Evolutionary conservation across 2,797 vertebrate genomes (phyloP).

Genomic region (Anolis apletophallus): DNA sequence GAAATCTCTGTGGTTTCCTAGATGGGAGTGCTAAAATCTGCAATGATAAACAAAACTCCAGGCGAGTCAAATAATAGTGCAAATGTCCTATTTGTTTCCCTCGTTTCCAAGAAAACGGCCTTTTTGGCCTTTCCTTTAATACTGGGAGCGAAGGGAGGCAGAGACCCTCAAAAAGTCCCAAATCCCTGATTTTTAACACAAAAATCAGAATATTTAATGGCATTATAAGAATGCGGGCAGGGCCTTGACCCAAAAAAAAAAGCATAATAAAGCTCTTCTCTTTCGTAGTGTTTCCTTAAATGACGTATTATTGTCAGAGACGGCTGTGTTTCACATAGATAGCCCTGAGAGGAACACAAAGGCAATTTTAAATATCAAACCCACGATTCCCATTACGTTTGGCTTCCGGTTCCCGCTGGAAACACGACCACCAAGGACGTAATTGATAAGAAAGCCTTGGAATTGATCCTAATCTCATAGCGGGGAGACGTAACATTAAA

Average conservation of each 20-base stretch:
- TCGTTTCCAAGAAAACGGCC: not conserved
- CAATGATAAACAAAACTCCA: slow-evolving; percentile 20
- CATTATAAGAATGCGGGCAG: too few species aligned
- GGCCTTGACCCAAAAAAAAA: too few species aligned
- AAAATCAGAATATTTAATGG: too few species aligned
- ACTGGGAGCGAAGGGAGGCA: slow-evolving; percentile 10
- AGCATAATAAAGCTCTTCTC: not conserved
- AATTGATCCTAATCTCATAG: too few species aligned
- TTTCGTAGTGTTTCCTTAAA: not conserved
- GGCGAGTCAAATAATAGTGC: too few species aligned
- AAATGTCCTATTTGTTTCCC: too few species aligned
- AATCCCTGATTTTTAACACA: too few species aligned
- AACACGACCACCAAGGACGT: slow-evolving; percentile 1
- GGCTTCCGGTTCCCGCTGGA: not conserved
- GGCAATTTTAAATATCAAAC: not conserved
- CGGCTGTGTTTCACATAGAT: not conserved
- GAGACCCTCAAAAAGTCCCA: too few species aligned
- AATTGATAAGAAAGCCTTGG: too few species aligned
- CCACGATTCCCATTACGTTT: not conserved
- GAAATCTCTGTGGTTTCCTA: too few species aligned
- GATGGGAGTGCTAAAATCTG: not conserved
- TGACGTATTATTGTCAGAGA: too few species aligned
- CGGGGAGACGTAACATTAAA: not conserved
- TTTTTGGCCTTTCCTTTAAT: slow-evolving; percentile 38
- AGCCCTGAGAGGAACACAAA: not conserved